Evolutionary conservation across 1,140 invertebrate species (phyloP).

Genomic region (Aphelinus atriplicis): DNA sequence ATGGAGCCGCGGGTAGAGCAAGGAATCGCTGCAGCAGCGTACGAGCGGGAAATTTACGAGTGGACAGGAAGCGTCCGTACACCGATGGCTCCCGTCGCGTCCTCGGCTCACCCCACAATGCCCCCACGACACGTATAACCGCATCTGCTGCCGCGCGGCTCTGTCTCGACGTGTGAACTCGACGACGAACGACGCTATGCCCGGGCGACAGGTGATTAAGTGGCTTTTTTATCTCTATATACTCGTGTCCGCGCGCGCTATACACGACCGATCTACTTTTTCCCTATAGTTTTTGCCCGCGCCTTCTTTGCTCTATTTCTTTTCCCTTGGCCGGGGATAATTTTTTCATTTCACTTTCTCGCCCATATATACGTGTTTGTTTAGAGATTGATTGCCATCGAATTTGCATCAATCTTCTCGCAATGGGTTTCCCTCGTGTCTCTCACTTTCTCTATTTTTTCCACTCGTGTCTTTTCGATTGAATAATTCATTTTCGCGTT

Average conservation of each 20-base stretch:
- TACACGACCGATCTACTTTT: no score
- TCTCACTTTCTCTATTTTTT: no score
- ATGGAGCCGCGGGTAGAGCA: background rate
- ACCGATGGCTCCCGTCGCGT: constrained; percentile 30
- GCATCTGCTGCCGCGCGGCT: constrained; percentile 47
- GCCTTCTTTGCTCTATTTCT: background rate
- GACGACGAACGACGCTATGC: background rate
- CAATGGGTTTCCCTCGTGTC: no score
- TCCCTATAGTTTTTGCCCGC: background rate
- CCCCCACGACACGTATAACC: constrained; percentile 51
- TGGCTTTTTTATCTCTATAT: background rate
- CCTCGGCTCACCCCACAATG: constrained; percentile 32
- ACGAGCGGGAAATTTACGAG: constrained; percentile 30
- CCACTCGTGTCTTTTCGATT: no score
- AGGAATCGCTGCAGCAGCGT: background rate
- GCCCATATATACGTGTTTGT: background rate
- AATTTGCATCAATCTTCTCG: no score
- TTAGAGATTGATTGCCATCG: no score
- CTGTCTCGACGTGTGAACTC: constrained; percentile 6
- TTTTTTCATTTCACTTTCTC: background rate
- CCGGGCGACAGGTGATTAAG: constrained; percentile 3
- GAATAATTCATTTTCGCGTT: background rate
- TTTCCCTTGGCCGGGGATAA: background rate
- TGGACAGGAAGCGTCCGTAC: background rate
- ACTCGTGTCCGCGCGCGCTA: no score